Conservation (phyloP, 2,888 invertebrate species). For the Polymixis flavicincta region DNA sequence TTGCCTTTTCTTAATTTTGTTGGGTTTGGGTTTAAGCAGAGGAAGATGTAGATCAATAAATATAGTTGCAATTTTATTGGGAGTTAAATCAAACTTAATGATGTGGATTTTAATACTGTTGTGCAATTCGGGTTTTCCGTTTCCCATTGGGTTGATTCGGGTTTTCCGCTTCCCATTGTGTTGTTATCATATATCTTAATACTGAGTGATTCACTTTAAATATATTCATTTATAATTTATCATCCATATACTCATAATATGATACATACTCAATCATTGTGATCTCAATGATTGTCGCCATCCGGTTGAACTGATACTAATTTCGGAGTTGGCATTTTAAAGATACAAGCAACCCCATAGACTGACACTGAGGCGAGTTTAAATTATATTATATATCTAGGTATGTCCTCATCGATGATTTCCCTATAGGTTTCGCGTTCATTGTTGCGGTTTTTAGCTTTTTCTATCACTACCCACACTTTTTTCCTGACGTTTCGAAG, state of each 20-base stretch:
- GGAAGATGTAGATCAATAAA: neutral
- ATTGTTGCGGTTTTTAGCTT: neutral
- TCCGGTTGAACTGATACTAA: neutral
- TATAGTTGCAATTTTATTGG: neutral
- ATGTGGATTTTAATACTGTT: neutral
- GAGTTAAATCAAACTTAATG: neutral
- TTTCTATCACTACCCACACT: neutral
- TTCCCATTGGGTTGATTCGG: neutral
- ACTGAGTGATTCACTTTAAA: slow-evolving; percentile 7
- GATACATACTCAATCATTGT: neutral
- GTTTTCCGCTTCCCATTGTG: neutral
- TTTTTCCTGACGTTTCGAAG: neutral
- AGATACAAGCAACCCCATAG: neutral
- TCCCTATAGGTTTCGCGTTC: neutral
- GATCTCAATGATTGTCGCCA: neutral
- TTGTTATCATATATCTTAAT: neutral
- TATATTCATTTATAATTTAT: neutral
- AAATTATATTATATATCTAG: neutral
- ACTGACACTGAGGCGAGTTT: too few relatives aligned
- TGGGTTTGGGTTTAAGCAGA: neutral
- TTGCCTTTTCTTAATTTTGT: neutral
- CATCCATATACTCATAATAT: neutral
- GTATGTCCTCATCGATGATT: neutral
- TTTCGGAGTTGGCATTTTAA: neutral
- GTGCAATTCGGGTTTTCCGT: neutral